Conservation (phyloP, 2,888 invertebrate genomes). For the Magallana nippona region DNA sequence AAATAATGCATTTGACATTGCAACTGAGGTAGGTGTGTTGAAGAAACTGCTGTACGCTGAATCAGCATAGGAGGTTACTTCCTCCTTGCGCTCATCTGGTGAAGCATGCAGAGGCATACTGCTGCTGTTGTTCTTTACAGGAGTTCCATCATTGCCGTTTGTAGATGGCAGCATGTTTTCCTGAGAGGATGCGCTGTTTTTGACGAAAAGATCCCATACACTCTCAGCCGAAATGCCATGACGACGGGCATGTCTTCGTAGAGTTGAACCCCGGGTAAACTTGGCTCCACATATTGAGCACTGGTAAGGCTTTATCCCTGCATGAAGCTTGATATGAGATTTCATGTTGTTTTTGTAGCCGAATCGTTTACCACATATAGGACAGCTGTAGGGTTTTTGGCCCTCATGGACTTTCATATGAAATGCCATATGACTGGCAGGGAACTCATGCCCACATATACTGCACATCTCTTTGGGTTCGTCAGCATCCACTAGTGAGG, state of each 20-base stretch:
- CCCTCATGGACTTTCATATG: slow-evolving; percentile 73
- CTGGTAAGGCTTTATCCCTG: slow-evolving; percentile 74
- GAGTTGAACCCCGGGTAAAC: slow-evolving; percentile 74
- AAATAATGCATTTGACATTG: slow-evolving; percentile 53
- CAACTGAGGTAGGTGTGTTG: slow-evolving; percentile 48
- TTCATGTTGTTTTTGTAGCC: slow-evolving; percentile 78
- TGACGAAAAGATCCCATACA: slow-evolving; percentile 71
- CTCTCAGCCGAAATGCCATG: slow-evolving; percentile 71
- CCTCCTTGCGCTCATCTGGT: slow-evolving; percentile 51
- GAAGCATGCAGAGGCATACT: slow-evolving; percentile 44
- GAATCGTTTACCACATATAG: slow-evolving; percentile 73
- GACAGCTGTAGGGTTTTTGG: slow-evolving; percentile 75
- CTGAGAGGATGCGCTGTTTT: slow-evolving; percentile 50
- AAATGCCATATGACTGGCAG: slow-evolving; percentile 71
- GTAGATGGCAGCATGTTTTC: slow-evolving; percentile 2
- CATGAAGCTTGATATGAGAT: slow-evolving; percentile 75
- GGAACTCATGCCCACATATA: slow-evolving; percentile 71
- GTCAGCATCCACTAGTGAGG: slow-evolving; percentile 40
- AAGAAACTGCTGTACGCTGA: slow-evolving; percentile 47
- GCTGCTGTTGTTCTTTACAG: slow-evolving; percentile 38
- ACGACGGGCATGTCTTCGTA: slow-evolving; percentile 72
- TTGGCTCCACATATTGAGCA: slow-evolving; percentile 74
- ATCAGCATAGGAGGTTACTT: slow-evolving; percentile 37
- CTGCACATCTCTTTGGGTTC: slow-evolving; percentile 71
- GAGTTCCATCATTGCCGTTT: slow-evolving; percentile 4